These are phyloP conservation scores for Percopsis omiscomaycus DNA, from an alignment of 2,797 vertebrate genomes.

Conservation along the genomic window DNA sequence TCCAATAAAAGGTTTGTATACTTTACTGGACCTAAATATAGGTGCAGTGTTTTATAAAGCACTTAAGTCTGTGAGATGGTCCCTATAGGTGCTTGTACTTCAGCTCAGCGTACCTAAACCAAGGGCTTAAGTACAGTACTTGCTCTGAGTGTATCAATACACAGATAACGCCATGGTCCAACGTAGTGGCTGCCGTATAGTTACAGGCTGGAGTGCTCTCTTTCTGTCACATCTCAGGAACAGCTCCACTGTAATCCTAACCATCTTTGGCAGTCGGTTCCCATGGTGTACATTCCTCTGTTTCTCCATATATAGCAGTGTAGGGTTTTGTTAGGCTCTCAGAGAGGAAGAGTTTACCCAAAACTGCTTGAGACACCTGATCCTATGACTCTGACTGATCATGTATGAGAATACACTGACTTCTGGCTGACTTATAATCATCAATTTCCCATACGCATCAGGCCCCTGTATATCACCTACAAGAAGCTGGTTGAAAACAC, in stretches of 20 bases:
- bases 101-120: slow-evolving; percentile 40
- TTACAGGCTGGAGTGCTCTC: slow-evolving; percentile 24
- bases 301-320: slow-evolving; percentile 68
- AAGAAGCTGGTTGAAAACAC: slow-evolving; percentile 9
- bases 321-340: slow-evolving; percentile 6
- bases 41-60: slow-evolving; percentile 37
- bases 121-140: slow-evolving; percentile 2
- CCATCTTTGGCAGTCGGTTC: slow-evolving; percentile 68
- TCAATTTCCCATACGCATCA: not conserved
- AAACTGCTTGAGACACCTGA: slow-evolving; percentile 9
- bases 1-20: slow-evolving; percentile 26
- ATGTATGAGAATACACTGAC: not conserved
- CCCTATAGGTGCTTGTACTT: slow-evolving; percentile 48
- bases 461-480: slow-evolving; percentile 15
- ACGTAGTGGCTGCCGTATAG: slow-evolving; percentile 23
- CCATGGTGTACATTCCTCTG: slow-evolving; percentile 48
- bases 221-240: slow-evolving; percentile 31
- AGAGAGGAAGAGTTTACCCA: not conserved
- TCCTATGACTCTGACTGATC: not conserved
- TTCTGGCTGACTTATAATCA: not conserved
- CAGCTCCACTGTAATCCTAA: slow-evolving; percentile 46
- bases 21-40: slow-evolving; percentile 33
- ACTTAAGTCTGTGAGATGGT: slow-evolving; percentile 17
- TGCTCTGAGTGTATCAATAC: slow-evolving; percentile 21
- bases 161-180: slow-evolving; percentile 38